Percentiles rank a stretch among this genome's conserved stretches.
phyloP scores from a whole-genome alignment of 2,797 vertebrate species.

The Phaenicophaeus curvirostris region DNA sequence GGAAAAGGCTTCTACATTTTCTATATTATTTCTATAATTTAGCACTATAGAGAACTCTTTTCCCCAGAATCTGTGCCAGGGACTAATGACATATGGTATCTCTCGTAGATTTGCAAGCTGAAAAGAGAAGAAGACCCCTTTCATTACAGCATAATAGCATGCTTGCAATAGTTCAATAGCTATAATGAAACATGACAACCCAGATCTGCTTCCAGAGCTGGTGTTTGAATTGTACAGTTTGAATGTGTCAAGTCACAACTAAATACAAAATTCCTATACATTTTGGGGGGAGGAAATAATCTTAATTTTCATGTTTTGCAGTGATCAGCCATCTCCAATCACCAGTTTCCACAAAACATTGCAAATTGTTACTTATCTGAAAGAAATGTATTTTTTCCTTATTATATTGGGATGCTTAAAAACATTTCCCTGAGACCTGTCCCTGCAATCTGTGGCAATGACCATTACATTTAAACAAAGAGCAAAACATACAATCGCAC shows the following conservation, averaged over 20 bases:
- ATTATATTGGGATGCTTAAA: neutral
- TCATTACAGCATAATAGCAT: constrained; percentile 73
- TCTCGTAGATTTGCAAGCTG: constrained; percentile 70
- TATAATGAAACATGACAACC: constrained; percentile 73
- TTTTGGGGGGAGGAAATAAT: neutral
- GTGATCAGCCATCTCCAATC: constrained; percentile 36
- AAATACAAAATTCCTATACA: constrained; percentile 63
- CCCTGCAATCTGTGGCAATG: neutral
- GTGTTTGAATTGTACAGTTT: constrained; percentile 60
- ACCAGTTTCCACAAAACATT: neutral
- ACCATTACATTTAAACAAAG: neutral
- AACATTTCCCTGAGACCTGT: neutral
- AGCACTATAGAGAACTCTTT: constrained; percentile 54
- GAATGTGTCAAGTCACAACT: constrained; percentile 63
- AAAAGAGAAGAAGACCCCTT: constrained; percentile 71
- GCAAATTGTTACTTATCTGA: constrained; percentile 13
- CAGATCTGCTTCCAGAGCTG: constrained; percentile 64
- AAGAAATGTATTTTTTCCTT: neutral
- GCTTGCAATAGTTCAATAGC: constrained; percentile 64
- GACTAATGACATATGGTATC: constrained; percentile 69
- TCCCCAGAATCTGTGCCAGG: constrained; percentile 61
- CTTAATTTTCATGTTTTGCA: constrained; percentile 49
- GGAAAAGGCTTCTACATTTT: neutral
- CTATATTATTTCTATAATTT: constrained; percentile 13
- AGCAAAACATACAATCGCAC: neutral